Conservation (phyloP, 2,888 invertebrate species). For the Scaeva pyrastri region DNA sequence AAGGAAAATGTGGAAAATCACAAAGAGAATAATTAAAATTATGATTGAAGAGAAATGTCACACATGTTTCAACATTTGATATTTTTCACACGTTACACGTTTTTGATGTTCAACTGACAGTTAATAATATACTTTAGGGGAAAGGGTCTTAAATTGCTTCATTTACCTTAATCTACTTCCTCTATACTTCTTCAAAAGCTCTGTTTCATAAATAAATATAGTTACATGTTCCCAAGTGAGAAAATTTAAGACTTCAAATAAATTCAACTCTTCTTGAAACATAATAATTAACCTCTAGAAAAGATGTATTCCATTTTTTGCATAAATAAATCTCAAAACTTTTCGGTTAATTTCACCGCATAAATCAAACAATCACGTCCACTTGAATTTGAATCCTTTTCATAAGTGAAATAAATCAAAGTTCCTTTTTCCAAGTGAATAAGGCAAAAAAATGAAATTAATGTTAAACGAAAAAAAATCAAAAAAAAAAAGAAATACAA, state of each 20-base stretch:
- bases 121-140: too few relatives aligned
- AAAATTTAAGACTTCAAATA: neutral
- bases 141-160: too few relatives aligned
- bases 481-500: neutral
- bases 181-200: too few relatives aligned
- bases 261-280: too few relatives aligned
- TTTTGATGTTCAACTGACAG: too few relatives aligned
- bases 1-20: neutral
- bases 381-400: constrained; percentile 56
- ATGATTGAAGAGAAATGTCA: neutral
- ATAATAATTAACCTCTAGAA: constrained; percentile 9
- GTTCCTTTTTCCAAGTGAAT: constrained; percentile 23
- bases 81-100: neutral
- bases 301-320: neutral
- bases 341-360: constrained; percentile 54
- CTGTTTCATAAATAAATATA: too few relatives aligned
- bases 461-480: neutral
- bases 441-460: neutral
- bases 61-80: constrained; percentile 1
- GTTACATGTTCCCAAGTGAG: too few relatives aligned
- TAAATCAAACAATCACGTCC: constrained; percentile 54
- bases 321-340: neutral
- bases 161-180: too few relatives aligned
- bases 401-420: constrained; percentile 49
- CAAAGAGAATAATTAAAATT: neutral